Percentiles rank a stretch among this genome's conserved stretches.
phyloP scores from a whole-genome alignment of 2,797 vertebrate genomes.

The Squalus acanthias region DNA sequence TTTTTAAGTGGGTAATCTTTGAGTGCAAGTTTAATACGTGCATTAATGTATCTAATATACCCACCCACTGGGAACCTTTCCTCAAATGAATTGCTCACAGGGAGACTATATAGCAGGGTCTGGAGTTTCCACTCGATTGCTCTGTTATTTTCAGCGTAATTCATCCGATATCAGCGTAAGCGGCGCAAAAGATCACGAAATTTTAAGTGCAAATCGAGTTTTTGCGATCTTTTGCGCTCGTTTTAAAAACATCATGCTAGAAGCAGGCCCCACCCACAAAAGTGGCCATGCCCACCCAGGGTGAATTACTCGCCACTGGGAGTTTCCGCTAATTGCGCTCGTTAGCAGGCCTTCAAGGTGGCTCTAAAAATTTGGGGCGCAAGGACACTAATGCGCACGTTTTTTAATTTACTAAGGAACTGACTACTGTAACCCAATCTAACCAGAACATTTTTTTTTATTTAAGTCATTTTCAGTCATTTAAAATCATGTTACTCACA shows the following conservation, averaged over 20 bases:
- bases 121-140: background rate
- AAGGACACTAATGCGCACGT: background rate
- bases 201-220: background rate
- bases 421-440: too few species aligned
- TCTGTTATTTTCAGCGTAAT: background rate
- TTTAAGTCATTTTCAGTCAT: too few species aligned
- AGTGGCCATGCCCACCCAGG: background rate
- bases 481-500: too few species aligned
- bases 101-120: background rate
- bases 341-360: background rate
- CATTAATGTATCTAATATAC: background rate
- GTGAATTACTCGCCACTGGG: background rate
- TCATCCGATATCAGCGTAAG: background rate
- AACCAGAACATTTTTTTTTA: too few species aligned
- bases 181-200: background rate
- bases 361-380: background rate
- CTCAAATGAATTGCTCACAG: background rate
- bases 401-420: too few species aligned
- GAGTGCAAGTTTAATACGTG: background rate
- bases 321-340: background rate
- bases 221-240: background rate
- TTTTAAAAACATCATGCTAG: background rate
- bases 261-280: background rate
- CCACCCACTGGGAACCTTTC: background rate
- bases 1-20: background rate